phyloP scores from a whole-genome alignment of 2,888 invertebrate species.

The Eubasilissa splendida region DNA sequence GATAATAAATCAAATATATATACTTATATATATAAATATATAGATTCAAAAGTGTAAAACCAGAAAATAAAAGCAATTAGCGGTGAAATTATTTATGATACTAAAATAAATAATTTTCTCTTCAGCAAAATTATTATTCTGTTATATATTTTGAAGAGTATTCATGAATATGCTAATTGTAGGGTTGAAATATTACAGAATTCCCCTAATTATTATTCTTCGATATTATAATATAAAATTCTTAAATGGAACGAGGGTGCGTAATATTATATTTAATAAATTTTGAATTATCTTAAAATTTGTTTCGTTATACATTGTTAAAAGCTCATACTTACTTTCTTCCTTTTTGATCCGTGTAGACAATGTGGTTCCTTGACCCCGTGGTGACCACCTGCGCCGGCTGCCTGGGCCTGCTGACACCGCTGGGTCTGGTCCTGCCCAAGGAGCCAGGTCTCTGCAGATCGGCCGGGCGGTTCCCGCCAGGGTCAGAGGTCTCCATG shows the following conservation, averaged over 20 bases:
- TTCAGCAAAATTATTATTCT: too few relatives aligned
- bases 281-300: too few relatives aligned
- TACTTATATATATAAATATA: too few relatives aligned
- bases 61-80: neutral
- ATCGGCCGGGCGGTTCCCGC: constrained; percentile 51
- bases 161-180: constrained; percentile 15
- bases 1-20: too few relatives aligned
- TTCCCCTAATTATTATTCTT: neutral
- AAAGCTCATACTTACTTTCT: constrained; percentile 67
- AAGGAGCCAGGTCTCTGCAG: constrained; percentile 51
- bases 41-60: too few relatives aligned
- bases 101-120: too few relatives aligned
- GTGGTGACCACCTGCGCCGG: constrained; percentile 61
- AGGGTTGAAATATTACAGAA: neutral
- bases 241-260: too few relatives aligned
- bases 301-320: too few relatives aligned
- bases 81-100: neutral
- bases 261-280: too few relatives aligned
- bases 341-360: constrained; percentile 72
- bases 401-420: constrained; percentile 44
- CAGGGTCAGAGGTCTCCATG: constrained; percentile 26
- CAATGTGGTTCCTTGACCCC: constrained; percentile 70
- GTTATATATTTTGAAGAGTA: constrained; percentile 13
- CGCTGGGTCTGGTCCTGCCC: constrained; percentile 58
- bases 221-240: too few relatives aligned